Conservation (phyloP, 1,140 invertebrate species). For the Hormaphis cornu region DNA sequence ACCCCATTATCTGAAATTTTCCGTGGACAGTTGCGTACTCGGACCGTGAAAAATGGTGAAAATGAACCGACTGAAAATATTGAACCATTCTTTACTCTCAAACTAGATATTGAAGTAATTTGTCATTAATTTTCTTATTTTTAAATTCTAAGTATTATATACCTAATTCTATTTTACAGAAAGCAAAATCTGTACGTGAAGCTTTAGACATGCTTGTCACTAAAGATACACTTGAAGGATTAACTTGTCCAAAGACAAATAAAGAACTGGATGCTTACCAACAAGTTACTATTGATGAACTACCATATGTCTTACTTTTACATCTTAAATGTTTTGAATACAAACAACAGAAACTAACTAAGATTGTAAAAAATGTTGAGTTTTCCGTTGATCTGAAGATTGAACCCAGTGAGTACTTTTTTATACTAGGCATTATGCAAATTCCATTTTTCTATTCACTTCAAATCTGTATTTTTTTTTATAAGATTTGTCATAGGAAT, state of each 20-base stretch:
- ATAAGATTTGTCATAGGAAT: conserved; percentile 9
- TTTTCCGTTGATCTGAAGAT: conserved; percentile 84
- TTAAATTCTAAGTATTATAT: conserved; percentile 9
- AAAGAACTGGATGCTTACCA: conserved; percentile 75
- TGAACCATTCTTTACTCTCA: conserved; percentile 88
- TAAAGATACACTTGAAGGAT: conserved; percentile 75
- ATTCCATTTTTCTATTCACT: conserved; percentile 3
- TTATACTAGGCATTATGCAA: neutral
- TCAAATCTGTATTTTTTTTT: neutral
- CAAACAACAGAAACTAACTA: conserved; percentile 69
- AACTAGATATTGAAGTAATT: conserved; percentile 83
- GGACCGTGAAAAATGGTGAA: conserved; percentile 59
- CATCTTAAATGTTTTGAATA: conserved; percentile 77
- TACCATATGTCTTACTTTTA: conserved; percentile 71
- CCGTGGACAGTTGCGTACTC: conserved; percentile 76
- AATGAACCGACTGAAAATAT: conserved; percentile 60
- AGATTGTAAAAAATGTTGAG: conserved; percentile 80
- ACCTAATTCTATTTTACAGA: conserved; percentile 48
- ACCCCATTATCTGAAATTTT: conserved; percentile 90
- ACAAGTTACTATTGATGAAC: conserved; percentile 73
- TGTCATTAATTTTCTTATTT: neutral
- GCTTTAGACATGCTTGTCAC: conserved; percentile 75
- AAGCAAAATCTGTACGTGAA: conserved; percentile 68
- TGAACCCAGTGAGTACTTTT: conserved; percentile 63
- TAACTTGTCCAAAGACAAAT: conserved; percentile 68